phyloP scores from a whole-genome alignment of 2,888 invertebrate species.

The Megastigmus dorsalis region DNA sequence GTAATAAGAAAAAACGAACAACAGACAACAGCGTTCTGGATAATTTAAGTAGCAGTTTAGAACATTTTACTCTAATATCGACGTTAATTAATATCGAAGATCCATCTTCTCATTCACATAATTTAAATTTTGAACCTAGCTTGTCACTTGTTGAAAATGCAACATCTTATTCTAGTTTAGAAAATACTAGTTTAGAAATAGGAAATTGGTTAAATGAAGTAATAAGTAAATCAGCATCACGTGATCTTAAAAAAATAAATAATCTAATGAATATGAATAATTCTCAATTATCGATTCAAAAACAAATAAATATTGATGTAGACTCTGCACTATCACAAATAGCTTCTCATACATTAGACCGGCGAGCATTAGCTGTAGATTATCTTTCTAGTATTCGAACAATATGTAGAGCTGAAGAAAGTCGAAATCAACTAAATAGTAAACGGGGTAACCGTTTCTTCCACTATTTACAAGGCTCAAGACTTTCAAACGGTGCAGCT shows the following conservation, averaged over 20 bases:
- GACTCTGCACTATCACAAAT: conserved; percentile 75
- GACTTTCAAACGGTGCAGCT: conserved; percentile 59
- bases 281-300: conserved; percentile 56
- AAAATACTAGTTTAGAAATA: conserved; percentile 67
- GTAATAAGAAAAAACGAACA: conserved; percentile 11
- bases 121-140: conserved; percentile 69
- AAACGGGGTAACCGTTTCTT: conserved; percentile 86
- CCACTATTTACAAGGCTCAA: conserved; percentile 83
- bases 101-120: conserved; percentile 64
- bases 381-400: conserved; percentile 82
- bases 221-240: conserved; percentile 45
- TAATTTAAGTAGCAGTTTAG: conserved; percentile 62
- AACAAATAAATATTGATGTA: conserved; percentile 60
- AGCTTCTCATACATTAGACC: conserved; percentile 76
- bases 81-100: conserved; percentile 65
- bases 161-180: conserved; percentile 62
- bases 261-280: conserved; percentile 27
- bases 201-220: conserved; percentile 65
- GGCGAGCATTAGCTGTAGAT: conserved; percentile 79
- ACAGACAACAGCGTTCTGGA: conserved; percentile 49
- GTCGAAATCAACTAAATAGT: conserved; percentile 77
- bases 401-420: conserved; percentile 82
- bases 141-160: conserved; percentile 71
- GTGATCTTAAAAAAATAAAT: conserved; percentile 48
- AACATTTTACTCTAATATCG: conserved; percentile 65